Conservation (phyloP, 2,113 vertebrate genomes). For the Sander vitreus region DNA sequence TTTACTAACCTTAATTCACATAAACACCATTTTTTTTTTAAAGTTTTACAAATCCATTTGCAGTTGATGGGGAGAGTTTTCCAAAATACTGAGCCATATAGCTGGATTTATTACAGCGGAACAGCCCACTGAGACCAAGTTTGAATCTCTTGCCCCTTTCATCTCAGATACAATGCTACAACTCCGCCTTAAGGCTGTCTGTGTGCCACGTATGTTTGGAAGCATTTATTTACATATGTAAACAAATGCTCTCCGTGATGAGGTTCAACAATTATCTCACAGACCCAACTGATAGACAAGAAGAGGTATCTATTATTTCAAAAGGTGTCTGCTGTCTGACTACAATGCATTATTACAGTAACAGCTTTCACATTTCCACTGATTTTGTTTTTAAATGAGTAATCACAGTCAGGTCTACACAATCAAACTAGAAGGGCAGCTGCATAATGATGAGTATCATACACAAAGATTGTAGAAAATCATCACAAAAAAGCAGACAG, state of each 20-base stretch:
- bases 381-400: conserved; percentile 60
- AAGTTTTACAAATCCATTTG: conserved; percentile 65
- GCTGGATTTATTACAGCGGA: conserved; percentile 69
- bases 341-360: conserved; percentile 52
- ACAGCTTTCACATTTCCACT: conserved; percentile 49
- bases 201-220: conserved; percentile 45
- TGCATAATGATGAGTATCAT: conserved; percentile 45
- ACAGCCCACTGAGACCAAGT: conserved; percentile 69
- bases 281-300: conserved; percentile 57
- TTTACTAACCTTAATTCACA: conserved; percentile 48
- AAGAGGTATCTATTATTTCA: conserved; percentile 34
- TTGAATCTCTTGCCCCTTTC: conserved; percentile 75
- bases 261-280: conserved; percentile 68
- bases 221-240: conserved; percentile 72
- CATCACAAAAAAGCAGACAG: conserved; percentile 11
- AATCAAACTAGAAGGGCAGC: conserved; percentile 53
- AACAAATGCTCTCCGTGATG: conserved; percentile 75
- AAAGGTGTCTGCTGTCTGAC: conserved; percentile 46
- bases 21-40: conserved; percentile 49
- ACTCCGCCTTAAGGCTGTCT: conserved; percentile 68
- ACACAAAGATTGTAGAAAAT: conserved; percentile 20
- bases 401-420: conserved; percentile 48
- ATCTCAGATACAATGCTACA: conserved; percentile 75
- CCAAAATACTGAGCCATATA: conserved; percentile 58
- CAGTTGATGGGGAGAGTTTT: conserved; percentile 39